Evolutionary conservation across 2,113 vertebrate species (phyloP).

Genomic region (Peromyscus leucopus): DNA sequence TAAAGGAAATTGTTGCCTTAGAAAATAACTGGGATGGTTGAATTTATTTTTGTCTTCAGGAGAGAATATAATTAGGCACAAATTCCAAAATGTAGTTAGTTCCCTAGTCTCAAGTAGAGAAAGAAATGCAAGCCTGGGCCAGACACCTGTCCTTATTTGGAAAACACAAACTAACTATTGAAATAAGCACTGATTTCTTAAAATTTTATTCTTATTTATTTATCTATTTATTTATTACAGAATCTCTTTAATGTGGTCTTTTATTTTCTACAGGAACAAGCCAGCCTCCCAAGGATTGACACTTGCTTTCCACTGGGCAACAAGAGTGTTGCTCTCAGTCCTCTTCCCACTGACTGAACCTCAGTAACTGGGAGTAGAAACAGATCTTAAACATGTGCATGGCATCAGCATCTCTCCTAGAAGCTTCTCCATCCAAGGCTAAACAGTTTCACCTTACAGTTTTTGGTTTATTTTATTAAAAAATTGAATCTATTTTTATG

Average conservation of each 20-base stretch:
- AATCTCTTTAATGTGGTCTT: background rate
- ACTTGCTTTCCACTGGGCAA: background rate
- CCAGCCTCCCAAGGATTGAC: background rate
- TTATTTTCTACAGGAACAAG: background rate
- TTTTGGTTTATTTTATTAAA: conserved; percentile 22
- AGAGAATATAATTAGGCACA: background rate
- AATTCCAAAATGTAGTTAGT: background rate
- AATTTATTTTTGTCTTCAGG: conserved; percentile 23
- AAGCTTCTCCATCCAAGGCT: background rate
- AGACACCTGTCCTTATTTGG: background rate
- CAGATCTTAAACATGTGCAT: background rate
- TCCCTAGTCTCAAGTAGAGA: too few relatives aligned
- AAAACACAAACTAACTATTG: background rate
- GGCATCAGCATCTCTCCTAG: background rate
- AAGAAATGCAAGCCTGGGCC: background rate
- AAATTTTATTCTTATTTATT: too few relatives aligned
- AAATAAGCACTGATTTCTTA: background rate
- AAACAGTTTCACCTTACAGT: background rate
- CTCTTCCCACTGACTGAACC: background rate
- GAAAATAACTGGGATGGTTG: background rate
- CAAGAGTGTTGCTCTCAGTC: background rate
- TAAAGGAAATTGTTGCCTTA: background rate
- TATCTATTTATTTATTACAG: background rate
- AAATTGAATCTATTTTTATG: background rate
- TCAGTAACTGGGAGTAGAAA: background rate